Evolutionary conservation across 2,797 vertebrate species (phyloP).

Genomic region (Phyllotis vaccarum): DNA sequence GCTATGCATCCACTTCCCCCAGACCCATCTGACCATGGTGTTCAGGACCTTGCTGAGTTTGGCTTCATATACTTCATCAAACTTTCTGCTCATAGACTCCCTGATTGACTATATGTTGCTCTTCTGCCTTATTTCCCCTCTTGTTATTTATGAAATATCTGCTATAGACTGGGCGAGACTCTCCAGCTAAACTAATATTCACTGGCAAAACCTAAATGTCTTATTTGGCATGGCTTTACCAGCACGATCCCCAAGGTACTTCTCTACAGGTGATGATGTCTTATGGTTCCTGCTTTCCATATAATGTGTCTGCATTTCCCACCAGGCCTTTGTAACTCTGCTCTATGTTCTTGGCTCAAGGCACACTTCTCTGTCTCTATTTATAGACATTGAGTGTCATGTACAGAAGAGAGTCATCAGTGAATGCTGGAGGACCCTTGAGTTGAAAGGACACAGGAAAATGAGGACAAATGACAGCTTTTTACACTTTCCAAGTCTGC

Average conservation of each 20-base stretch:
- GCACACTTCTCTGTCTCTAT: slow-evolving; percentile 59
- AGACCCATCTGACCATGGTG: not conserved
- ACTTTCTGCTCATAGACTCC: not conserved
- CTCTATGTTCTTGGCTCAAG: slow-evolving; percentile 28
- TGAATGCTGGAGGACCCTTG: slow-evolving; percentile 50
- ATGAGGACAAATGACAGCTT: not conserved
- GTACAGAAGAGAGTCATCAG: slow-evolving; percentile 32
- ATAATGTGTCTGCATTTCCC: not conserved
- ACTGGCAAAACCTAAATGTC: slow-evolving; percentile 49
- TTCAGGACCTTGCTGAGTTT: slow-evolving; percentile 3
- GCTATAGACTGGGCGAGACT: not conserved
- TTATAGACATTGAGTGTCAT: slow-evolving; percentile 55
- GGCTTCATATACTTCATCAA: not conserved
- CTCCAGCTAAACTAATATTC: slow-evolving; percentile 62
- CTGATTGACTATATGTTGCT: not conserved
- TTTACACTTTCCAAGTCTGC: not conserved
- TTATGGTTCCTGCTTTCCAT: not conserved
- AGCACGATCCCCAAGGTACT: not conserved
- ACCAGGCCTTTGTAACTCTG: slow-evolving; percentile 1
- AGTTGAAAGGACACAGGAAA: slow-evolving; percentile 1
- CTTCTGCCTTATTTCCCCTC: not conserved
- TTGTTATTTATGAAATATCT: not conserved
- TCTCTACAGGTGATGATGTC: not conserved
- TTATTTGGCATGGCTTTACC: not conserved
- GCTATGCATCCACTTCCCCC: not conserved